Evolutionary conservation across 2,888 invertebrate genomes (phyloP).

Genomic region (Microctonus brassicae): DNA sequence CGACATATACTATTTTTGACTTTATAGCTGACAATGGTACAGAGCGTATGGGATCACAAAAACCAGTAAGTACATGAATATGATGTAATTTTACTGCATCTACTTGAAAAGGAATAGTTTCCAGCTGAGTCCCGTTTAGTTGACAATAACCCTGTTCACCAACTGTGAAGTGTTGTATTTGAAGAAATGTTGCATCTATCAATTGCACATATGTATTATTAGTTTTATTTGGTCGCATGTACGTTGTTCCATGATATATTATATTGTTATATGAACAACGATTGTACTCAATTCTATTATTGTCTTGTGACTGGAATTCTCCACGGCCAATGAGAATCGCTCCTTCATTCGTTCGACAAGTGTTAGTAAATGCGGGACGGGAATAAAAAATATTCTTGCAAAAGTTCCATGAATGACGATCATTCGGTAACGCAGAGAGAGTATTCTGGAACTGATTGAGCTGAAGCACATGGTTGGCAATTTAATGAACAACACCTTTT

Average conservation of each 20-base stretch:
- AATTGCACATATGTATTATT: slow-evolving; percentile 5
- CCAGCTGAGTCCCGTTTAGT: neutral
- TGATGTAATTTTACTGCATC: neutral
- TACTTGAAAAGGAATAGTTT: no score
- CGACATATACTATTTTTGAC: slow-evolving; percentile 24
- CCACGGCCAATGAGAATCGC: neutral
- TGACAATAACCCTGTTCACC: neutral
- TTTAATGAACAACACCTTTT: slow-evolving; percentile 38
- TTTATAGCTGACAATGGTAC: neutral
- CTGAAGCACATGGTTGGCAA: slow-evolving; percentile 32
- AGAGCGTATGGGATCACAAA: neutral
- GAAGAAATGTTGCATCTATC: neutral
- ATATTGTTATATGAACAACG: neutral
- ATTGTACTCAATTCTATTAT: neutral
- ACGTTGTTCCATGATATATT: neutral
- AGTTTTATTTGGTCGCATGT: neutral
- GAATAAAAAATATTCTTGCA: neutral
- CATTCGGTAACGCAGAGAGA: neutral
- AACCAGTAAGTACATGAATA: neutral
- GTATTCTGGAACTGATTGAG: slow-evolving; percentile 20
- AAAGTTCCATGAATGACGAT: neutral
- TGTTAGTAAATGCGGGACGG: neutral
- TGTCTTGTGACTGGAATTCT: neutral
- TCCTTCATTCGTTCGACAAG: neutral
- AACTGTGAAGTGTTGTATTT: neutral